Evolutionary conservation across 2,113 vertebrate species (phyloP), one percentile per base, ranked within the genome.

Genomic region (Zingel zingel): DNA sequence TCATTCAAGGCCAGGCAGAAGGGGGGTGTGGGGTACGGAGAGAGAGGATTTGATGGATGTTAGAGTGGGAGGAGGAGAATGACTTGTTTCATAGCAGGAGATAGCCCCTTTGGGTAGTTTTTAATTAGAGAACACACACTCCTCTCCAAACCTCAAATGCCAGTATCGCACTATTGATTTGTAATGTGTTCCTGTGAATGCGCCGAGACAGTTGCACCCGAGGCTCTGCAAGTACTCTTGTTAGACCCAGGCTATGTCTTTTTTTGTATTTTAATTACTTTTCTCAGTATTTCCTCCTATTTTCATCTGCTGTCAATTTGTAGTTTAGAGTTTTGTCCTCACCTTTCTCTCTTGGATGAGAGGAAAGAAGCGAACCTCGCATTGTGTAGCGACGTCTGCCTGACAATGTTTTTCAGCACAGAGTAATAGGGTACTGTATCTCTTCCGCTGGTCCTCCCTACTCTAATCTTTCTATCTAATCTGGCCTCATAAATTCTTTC

Each of bases 121-220:
- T 91, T 93, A 92, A 92, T 92, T 91, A 90, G 88, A 85, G 74
- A 83, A 89, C 86, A 89, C 82, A 14, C 75, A 77, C 83, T 83
- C 51, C 79, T 86, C 76, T 73, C 73, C 87, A 66, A 83, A 83
- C 64, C 85, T 81, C 48, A 81, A 76, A 81, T 80, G 88, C 54
- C 81, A 70, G 54, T 75, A 81, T 80, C 23, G 21, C 65, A 76
- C 69, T 82, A 68, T 78, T 89, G 80, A 86, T 82, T 89, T 87
- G 76, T 72, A 80, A 77, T 66, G 80, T 81, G 45, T 54, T 87
- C 47, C 70, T 81, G 64, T 79, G 64, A 57, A 50, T 74, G 77
- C 47, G 33, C 13, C 0, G 64, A 69, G 76, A 66, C 63, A 57
- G 59, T 64, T 3, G 79, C 68, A 76, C 81, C 66, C 45, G 14